These are phyloP conservation scores for Galemys pyrenaicus DNA, from an alignment of 2,113 vertebrate genomes.

Conservation along the genomic window DNA sequence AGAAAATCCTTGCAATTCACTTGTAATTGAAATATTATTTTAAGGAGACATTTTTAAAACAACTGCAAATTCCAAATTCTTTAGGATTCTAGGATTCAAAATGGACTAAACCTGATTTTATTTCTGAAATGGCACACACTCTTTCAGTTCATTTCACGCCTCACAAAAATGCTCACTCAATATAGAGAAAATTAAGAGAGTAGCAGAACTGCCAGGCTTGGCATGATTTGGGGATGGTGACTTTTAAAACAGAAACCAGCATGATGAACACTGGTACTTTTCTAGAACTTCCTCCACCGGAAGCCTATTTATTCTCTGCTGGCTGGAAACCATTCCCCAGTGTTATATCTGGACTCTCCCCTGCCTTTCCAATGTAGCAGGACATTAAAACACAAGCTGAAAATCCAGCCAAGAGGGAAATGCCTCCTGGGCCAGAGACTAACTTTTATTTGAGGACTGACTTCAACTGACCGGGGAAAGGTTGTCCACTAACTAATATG, in stretches of 20 bases:
- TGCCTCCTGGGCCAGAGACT: fast-evolving
- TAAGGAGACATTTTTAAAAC: conserved; percentile 52
- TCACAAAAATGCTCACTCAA: background rate
- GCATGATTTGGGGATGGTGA: background rate
- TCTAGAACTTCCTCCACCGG: background rate
- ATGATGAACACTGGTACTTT: background rate
- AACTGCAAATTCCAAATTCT: conserved; percentile 50
- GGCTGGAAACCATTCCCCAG: background rate
- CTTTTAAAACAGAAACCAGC: conserved; percentile 21
- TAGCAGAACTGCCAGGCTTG: background rate
- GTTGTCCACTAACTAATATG: background rate
- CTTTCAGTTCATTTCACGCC: conserved; percentile 16
- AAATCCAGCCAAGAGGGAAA: conserved; percentile 6
- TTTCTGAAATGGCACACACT: background rate
- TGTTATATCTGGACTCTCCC: conserved; percentile 4
- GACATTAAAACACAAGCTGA: background rate
- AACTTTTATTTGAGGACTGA: conserved; percentile 52
- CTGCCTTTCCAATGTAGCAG: background rate
- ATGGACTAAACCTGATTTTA: background rate
- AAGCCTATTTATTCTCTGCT: background rate
- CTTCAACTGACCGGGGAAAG: background rate
- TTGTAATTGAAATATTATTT: conserved; percentile 45
- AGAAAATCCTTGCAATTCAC: background rate
- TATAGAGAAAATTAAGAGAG: background rate
- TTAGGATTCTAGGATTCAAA: conserved; percentile 31